These are phyloP conservation scores for Ochotona princeps DNA, from an alignment of 2,113 vertebrate species.

Conservation along the genomic window DNA sequence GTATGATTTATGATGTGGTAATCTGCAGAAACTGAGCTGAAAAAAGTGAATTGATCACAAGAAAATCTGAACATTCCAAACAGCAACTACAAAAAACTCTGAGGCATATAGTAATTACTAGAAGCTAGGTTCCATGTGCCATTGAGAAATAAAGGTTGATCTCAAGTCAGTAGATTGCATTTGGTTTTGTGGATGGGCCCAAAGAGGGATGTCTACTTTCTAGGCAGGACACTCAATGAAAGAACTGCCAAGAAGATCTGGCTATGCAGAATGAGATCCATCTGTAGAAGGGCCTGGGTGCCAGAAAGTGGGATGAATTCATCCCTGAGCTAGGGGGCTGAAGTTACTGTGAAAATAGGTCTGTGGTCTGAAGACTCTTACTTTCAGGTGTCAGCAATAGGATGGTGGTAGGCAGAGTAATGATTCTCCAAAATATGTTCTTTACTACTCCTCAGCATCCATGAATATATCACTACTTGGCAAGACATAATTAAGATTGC, in stretches of 20 bases:
- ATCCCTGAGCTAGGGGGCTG: not conserved
- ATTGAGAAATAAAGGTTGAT: not conserved
- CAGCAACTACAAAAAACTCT: not conserved
- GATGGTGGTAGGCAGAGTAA: not conserved
- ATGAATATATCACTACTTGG: not conserved
- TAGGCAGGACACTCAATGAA: not conserved
- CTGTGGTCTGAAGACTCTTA: not conserved
- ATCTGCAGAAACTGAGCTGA: not conserved
- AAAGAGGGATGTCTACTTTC: conserved; percentile 22
- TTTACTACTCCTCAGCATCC: not conserved
- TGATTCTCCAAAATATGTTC: not conserved
- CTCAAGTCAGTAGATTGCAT: not conserved
- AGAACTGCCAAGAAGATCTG: not conserved
- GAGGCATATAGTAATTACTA: not conserved
- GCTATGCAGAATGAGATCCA: not conserved
- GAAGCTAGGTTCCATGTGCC: not conserved
- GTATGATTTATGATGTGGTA: not conserved
- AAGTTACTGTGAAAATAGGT: not conserved
- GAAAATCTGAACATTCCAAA: not conserved
- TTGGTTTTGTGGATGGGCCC: not conserved
- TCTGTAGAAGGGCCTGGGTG: not conserved
- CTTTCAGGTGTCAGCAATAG: not conserved
- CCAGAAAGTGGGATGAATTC: not conserved
- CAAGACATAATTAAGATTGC: not conserved
- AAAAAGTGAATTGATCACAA: not conserved